Base-by-base conservation (phyloP, 35 echinoderm and acorn worm genomes). In the Apostichopus parvimensis region DNA sequence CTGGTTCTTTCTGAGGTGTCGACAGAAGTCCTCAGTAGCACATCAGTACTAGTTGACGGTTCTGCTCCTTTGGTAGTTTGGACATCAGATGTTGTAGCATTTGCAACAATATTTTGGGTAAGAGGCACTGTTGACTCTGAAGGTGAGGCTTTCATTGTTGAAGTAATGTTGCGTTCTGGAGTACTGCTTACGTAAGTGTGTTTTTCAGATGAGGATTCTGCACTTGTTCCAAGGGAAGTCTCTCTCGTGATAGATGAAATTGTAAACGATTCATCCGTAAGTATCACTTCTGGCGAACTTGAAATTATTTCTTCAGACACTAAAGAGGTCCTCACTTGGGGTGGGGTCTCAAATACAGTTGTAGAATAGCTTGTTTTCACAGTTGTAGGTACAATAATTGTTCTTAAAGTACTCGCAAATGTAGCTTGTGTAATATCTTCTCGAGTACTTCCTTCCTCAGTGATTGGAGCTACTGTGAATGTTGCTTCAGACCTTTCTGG, bases 141-240 rank as follows among this genome's bases (percentile, higher is more conserved):
- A 5, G 21, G 3, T 75, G 71, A 17, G 71, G 71, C n/a, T 88
- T 88, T 20, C 70, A 73, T 20, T 88, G 86, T 88, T 13, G 56
- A 9, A 22, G 23, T 62, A 76, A 58, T 89, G 25, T 4, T 83
- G 55, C 12, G 0, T 77, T 54, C 23, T 89, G 23, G 25, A 8
- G 83, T 93, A 88, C 13, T 66, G 6, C 22, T 56, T 88, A 22
- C 6, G 18, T 4, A 20, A 66, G 60, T n/a, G 8, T 9, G 11
- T 8, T 26, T 55, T 6, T 34, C 54, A 25, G 52, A 14, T 59
- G 62, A 28, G 11, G 28, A 4, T 26, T 90, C 25, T 4, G 13
- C 87, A 24, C 23, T 53, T 22, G 11, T 66, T 2, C 5, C 71
- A 23, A 25, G 18, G 53, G 64, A 10, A 79, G 22, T 2, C 11